phyloP scores from a whole-genome alignment of 2,113 vertebrate species.

The Apaloderma vittatum region DNA sequence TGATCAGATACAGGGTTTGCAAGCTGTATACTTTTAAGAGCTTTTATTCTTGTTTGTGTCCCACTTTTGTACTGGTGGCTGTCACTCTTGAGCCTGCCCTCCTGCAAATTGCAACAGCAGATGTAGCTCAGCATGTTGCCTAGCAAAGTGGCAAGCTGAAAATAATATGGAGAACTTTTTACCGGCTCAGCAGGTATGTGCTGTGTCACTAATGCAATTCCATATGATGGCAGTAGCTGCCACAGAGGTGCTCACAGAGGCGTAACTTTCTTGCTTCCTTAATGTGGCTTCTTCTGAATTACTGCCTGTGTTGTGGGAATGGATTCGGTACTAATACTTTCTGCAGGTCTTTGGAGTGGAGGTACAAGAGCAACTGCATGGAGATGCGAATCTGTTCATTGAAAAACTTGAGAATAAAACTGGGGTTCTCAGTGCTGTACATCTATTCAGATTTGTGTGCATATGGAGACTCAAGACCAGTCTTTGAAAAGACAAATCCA shows the following conservation, averaged over 20 bases:
- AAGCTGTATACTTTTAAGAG: neutral
- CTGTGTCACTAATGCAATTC: neutral
- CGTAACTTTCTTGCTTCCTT: neutral
- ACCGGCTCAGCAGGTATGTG: neutral
- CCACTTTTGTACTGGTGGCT: neutral
- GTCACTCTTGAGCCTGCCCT: neutral
- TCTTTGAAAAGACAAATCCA: neutral
- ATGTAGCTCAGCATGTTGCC: neutral
- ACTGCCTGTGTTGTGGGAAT: neutral
- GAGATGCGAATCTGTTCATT: neutral
- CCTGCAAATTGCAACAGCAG: neutral
- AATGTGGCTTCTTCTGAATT: neutral
- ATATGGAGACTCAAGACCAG: accelerated
- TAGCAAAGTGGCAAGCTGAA: neutral
- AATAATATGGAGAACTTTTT: neutral
- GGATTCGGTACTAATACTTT: neutral
- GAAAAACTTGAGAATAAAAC: neutral
- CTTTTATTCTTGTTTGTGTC: neutral
- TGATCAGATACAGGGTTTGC: neutral
- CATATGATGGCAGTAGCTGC: neutral
- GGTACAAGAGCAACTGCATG: neutral
- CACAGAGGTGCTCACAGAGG: neutral
- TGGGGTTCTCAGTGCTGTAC: neutral
- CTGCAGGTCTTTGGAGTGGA: neutral
- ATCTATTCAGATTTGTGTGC: neutral